These are phyloP conservation scores for Gambelia wislizenii DNA, from an alignment of 2,797 vertebrate genomes.

Conservation along the genomic window DNA sequence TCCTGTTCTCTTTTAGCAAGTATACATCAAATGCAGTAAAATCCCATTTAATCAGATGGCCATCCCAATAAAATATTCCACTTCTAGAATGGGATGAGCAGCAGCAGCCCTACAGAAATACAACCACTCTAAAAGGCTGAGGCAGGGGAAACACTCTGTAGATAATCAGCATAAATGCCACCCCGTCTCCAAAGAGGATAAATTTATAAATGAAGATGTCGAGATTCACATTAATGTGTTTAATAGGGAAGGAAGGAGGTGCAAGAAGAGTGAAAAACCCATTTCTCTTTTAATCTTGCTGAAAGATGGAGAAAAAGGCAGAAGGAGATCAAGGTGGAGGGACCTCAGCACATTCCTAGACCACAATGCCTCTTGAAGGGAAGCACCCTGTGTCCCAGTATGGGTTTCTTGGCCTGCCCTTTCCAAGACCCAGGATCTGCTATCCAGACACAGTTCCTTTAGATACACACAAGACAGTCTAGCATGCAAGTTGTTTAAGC, in stretches of 20 bases:
- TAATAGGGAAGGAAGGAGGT: slow-evolving; percentile 49
- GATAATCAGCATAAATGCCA: slow-evolving; percentile 73
- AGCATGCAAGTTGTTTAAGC: too few species aligned
- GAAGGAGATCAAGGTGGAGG: background rate
- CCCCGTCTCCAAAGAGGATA: slow-evolving; percentile 56
- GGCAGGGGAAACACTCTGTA: slow-evolving; percentile 64
- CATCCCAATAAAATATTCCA: slow-evolving; percentile 74
- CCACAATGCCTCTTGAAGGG: background rate
- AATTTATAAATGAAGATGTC: slow-evolving; percentile 72
- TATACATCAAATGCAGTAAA: slow-evolving; percentile 63
- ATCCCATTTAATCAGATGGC: slow-evolving; percentile 70
- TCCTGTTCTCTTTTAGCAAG: slow-evolving; percentile 41
- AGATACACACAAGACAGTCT: too few species aligned
- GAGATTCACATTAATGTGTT: slow-evolving; percentile 68
- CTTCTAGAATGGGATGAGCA: slow-evolving; percentile 67
- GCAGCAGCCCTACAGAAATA: slow-evolving; percentile 65
- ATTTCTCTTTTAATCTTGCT: slow-evolving; percentile 41
- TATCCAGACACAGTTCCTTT: too few species aligned
- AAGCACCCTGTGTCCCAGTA: background rate
- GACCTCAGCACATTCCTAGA: background rate
- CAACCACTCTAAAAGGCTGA: slow-evolving; percentile 65
- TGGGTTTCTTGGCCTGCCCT: too few species aligned
- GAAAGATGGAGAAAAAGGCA: slow-evolving; percentile 4
- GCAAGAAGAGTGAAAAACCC: slow-evolving; percentile 52
- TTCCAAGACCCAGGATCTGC: background rate